Base-by-base conservation (phyloP, 2,797 vertebrate genomes). In the Melanotaenia boesemani region DNA sequence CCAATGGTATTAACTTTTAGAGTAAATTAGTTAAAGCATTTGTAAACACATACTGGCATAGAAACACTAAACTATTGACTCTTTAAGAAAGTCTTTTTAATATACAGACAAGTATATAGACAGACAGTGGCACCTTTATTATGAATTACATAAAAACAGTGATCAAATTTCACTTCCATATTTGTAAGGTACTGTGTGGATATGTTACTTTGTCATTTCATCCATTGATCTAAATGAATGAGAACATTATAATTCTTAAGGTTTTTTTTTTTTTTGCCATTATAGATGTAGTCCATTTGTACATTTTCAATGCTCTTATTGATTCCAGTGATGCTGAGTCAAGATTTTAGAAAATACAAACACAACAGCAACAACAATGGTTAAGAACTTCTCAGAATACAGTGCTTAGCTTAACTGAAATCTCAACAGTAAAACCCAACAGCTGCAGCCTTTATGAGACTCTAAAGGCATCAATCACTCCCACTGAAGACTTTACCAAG, bases 381-480 rank as follows among this genome's bases (percentile, higher is more conserved):
- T 24, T 24, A 54, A 37, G 9, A 50, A 5, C 13, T 37, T 56
- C 20, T 34, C 22, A 46, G 9, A 9, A 18, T 6, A 26, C 0
- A 39, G 30, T 4, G 1, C 7, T 28, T 15, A 4, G 20, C n/a
- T 41, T 50, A 10, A 73, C 15, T 55, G 41, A 52, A 15, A 75
- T 28, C 18, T 55, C 28, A 70, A 48, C 30, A 79, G 76, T 26
- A 82, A 65, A 67, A 68, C 2, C 6, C 20, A 61, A 74, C 22
- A 61, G 28, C 16, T 59, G 58, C 13, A 71, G 22, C 52, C 3
- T 46, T 44, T 20, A n/a, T 48, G 70, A 37, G 57, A 52, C 56
- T 66, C 7, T 16, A 63, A 81, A 64, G 24, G 52, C 48, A 63
- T 36, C 6, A 60, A 39, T 79, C n/a, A 61, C 22, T 69, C 36